These are phyloP conservation scores for Callyntrura sp. DNA, from an alignment of 2,888 invertebrate genomes.

Conservation along the genomic window DNA sequence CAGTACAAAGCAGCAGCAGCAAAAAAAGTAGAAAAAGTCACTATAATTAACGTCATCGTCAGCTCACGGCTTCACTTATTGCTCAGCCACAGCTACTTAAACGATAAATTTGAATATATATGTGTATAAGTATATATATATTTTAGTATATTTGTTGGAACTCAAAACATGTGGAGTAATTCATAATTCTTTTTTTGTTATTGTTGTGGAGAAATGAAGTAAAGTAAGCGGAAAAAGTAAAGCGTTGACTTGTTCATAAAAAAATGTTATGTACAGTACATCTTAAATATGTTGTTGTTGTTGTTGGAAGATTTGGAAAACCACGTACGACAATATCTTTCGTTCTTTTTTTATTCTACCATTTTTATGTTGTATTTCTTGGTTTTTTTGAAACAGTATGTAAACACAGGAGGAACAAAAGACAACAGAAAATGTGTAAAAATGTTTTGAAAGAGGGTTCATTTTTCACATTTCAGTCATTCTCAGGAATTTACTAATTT, in stretches of 20 bases:
- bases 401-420: neutral
- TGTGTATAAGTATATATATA: too few species aligned
- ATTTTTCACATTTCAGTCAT: slow-evolving; percentile 59
- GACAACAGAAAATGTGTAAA: slow-evolving; percentile 6
- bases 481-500: slow-evolving; percentile 61
- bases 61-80: neutral
- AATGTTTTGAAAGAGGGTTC: slow-evolving; percentile 36
- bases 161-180: neutral
- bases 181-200: neutral
- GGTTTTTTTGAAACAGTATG: neutral
- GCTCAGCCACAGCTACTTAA: neutral
- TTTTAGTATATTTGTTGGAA: neutral
- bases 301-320: neutral
- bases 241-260: neutral
- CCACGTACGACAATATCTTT: neutral
- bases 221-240: neutral
- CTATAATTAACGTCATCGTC: slow-evolving; percentile 1
- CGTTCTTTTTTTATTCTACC: neutral
- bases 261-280: neutral
- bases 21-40: slow-evolving; percentile 9
- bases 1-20: slow-evolving; percentile 6
- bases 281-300: neutral
- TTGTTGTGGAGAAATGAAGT: neutral
- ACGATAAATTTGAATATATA: neutral
- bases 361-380: neutral